A percentile compares a stretch with the other conserved stretches of the same genome.
Conservation (phyloP, 1,140 invertebrate species). For the Eupeodes corollae region DNA sequence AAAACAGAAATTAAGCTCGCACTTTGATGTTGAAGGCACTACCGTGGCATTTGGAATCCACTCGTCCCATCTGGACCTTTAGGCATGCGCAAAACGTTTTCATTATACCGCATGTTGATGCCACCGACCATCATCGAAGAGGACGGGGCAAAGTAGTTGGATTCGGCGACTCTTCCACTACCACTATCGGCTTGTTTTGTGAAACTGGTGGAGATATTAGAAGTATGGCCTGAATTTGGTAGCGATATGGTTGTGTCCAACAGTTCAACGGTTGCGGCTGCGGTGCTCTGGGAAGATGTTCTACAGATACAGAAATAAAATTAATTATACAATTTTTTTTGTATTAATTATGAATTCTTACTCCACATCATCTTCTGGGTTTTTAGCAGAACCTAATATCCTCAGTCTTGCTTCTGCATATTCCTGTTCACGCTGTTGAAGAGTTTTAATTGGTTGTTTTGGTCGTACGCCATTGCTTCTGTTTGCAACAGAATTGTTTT, state of each 20-base stretch:
- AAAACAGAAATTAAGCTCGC: not conserved
- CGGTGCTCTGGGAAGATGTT: too few species aligned
- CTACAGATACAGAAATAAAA: not conserved
- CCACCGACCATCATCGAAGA: too few species aligned
- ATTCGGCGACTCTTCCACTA: too few species aligned
- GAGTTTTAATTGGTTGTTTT: constrained; percentile 66
- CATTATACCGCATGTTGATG: constrained; percentile 22
- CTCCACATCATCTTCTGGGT: constrained; percentile 60
- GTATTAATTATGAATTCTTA: constrained; percentile 33
- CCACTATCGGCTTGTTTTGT: too few species aligned
- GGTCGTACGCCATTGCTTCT: constrained; percentile 40
- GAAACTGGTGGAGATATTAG: too few species aligned
- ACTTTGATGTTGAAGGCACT: constrained; percentile 25
- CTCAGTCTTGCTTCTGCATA: constrained; percentile 74
- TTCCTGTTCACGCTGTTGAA: constrained; percentile 77
- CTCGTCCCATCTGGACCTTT: constrained; percentile 44
- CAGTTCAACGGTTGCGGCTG: too few species aligned
- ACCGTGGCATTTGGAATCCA: constrained; percentile 45
- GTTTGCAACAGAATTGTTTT: constrained; percentile 43
- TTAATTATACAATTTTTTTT: not conserved
- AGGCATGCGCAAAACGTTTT: constrained; percentile 43
- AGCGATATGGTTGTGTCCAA: too few species aligned
- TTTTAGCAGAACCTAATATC: constrained; percentile 69
- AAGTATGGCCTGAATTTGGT: too few species aligned
- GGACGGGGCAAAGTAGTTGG: too few species aligned